Base-by-base conservation (phyloP, 2,113 vertebrate genomes). In the Pipra filicauda region DNA sequence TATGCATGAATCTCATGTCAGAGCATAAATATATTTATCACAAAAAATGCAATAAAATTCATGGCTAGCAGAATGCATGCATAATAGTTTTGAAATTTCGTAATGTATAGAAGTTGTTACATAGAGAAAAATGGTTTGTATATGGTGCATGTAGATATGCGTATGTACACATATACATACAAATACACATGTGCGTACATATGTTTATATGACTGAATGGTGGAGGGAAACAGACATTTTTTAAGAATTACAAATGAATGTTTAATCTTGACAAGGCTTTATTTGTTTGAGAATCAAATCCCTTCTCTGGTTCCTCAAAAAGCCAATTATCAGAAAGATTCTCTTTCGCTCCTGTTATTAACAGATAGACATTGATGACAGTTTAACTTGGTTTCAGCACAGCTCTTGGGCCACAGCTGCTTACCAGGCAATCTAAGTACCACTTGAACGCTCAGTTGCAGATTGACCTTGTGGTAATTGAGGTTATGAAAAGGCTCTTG, bases 401-500 rank as follows among this genome's bases (percentile, higher is more conserved):
- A 12, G n/a, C 88, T 96, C 82, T 72, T 39, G 51, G 93, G 96
- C 91, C 89, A 77, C 97, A 97, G 97, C 97, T 98, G 97, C 85
- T 80, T 58, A 76, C 95, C 81, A 97, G 91, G 83, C 95, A 95
- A 95, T 93, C 91, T 95, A 75, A 94, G 96, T 41, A 77, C 92
- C 95, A 89, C 96, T 93, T 26, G 24, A 96, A 96, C 13, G 39
- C 35, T 75, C 33, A 71, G 92, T 89, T 87, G 92, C 95, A 92
- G 88, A 75, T 48, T 97, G 97, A 98, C 97, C 98, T 96, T 75
- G 88, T 73, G 75, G 96, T 97, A 97, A 98, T 97, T 97, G 97
- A 98, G 97, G 97, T 98, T 97, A 97, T 98, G 96, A 98, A 98
- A 98, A 98, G 98, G 88, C 96, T 97, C 96, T 97, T 98, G 96